A percentile compares a stretch with the other conserved stretches of the same genome.
These are phyloP conservation scores for Monomorium pharaonis DNA, from an alignment of 1,140 invertebrate genomes.

Conservation along the genomic window DNA sequence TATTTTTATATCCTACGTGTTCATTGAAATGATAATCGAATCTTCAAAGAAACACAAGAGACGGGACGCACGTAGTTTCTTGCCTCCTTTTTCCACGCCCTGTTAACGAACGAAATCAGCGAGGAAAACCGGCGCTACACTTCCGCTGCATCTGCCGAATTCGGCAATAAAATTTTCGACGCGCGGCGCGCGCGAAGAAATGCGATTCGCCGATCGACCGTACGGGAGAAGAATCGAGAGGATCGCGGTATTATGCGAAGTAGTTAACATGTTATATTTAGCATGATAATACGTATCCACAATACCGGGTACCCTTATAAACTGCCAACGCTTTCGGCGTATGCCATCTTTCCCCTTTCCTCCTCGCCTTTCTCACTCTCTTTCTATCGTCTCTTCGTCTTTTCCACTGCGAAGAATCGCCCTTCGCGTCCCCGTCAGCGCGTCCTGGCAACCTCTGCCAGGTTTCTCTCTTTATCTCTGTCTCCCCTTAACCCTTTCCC, in stretches of 20 bases:
- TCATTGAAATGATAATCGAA: conserved; percentile 47
- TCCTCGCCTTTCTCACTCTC: conserved; percentile 37
- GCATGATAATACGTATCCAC: conserved; percentile 85
- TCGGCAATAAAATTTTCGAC: conserved; percentile 72
- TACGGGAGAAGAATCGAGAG: conserved; percentile 66
- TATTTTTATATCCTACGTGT: background rate
- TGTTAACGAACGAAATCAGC: background rate
- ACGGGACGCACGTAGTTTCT: background rate
- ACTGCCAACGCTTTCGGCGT: conserved; percentile 83
- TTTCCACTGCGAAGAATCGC: conserved; percentile 8
- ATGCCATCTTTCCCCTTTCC: conserved; percentile 69
- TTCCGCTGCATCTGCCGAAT: conserved; percentile 65
- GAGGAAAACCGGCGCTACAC: conserved; percentile 21
- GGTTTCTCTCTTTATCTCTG: conserved; percentile 28
- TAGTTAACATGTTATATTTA: conserved; percentile 86
- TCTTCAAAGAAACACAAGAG: background rate
- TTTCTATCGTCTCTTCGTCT: conserved; percentile 42
- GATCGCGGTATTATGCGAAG: conserved; percentile 82
- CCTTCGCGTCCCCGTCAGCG: conserved; percentile 46
- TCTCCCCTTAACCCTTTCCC: conserved; percentile 19
- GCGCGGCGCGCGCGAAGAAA: conserved; percentile 59
- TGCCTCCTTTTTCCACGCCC: background rate
- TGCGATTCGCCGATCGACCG: conserved; percentile 71
- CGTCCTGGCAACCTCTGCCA: conserved; percentile 57
- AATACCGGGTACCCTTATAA: conserved; percentile 84